These are phyloP conservation scores for Portevinia maculata DNA, from an alignment of 2,888 invertebrate species.

Conservation along the genomic window DNA sequence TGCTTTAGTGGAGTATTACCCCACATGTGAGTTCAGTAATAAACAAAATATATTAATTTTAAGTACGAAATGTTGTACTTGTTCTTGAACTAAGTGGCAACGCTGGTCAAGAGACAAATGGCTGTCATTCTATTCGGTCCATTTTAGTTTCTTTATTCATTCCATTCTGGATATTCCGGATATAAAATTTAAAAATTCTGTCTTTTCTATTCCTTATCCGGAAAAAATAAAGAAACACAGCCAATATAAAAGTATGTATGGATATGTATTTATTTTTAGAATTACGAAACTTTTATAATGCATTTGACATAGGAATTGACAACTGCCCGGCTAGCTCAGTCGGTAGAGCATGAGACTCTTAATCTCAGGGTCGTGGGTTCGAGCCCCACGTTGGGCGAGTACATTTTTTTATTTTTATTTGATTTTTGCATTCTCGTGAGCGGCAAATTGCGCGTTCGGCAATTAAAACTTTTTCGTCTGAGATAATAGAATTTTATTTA, in stretches of 20 bases:
- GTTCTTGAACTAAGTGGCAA: too few species aligned
- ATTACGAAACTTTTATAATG: rapidly evolving
- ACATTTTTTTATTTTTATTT: conserved; percentile 53
- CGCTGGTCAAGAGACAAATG: too few species aligned
- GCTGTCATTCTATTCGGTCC: too few species aligned
- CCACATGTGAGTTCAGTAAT: too few species aligned
- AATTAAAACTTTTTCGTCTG: conserved; percentile 35
- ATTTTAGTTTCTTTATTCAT: too few species aligned
- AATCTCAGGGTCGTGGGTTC: conserved; percentile 87
- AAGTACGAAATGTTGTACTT: too few species aligned
- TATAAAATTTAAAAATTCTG: too few species aligned
- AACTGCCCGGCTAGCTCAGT: conserved; percentile 85
- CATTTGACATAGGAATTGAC: background rate
- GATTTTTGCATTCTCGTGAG: background rate
- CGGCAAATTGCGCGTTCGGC: conserved; percentile 17
- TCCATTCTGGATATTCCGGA: too few species aligned
- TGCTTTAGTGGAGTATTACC: too few species aligned
- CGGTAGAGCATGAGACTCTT: conserved; percentile 86
- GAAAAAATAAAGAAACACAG: too few species aligned
- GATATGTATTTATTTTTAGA: conserved; percentile 40
- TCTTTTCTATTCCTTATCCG: too few species aligned
- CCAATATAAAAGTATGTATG: background rate
- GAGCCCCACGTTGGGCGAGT: conserved; percentile 86
- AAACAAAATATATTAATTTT: too few species aligned
- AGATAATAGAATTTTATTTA: conserved; percentile 33